Conservation (phyloP, 2,888 invertebrate genomes). For the Dynastes maya region DNA sequence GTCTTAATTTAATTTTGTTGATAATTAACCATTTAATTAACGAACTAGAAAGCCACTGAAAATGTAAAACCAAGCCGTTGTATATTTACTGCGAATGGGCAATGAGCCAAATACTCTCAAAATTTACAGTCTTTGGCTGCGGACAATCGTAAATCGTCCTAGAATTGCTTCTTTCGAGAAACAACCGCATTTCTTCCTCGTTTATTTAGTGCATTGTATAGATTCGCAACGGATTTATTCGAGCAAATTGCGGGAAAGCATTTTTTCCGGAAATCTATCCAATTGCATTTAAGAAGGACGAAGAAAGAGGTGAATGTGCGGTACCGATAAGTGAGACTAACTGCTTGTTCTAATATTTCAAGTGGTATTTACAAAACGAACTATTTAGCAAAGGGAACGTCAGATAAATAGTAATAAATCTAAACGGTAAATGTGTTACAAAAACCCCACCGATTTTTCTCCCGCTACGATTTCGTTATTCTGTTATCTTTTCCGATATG, state of each 20-base stretch:
- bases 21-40: conserved; percentile 38
- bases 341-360: not conserved
- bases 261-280: conserved; percentile 11
- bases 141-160: conserved; percentile 28
- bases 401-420: conserved; percentile 6
- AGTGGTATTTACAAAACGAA: not conserved
- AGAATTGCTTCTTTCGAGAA: not conserved
- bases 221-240: conserved; percentile 23
- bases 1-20: not conserved
- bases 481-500: not conserved
- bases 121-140: conserved; percentile 29
- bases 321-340: not conserved
- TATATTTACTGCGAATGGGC: conserved; percentile 16
- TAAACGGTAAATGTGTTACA: not conserved
- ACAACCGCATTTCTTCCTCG: conserved; percentile 13
- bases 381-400: not conserved
- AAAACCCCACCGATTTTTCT: not conserved
- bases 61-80: not conserved
- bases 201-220: conserved; percentile 20
- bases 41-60: conserved; percentile 14
- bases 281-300: not conserved
- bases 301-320: not conserved
- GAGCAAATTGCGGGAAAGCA: not conserved
- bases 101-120: conserved; percentile 23
- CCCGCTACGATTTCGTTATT: not conserved